Evolutionary conservation across 2,113 vertebrate genomes (phyloP).

Genomic region (Festucalex cinctus): DNA sequence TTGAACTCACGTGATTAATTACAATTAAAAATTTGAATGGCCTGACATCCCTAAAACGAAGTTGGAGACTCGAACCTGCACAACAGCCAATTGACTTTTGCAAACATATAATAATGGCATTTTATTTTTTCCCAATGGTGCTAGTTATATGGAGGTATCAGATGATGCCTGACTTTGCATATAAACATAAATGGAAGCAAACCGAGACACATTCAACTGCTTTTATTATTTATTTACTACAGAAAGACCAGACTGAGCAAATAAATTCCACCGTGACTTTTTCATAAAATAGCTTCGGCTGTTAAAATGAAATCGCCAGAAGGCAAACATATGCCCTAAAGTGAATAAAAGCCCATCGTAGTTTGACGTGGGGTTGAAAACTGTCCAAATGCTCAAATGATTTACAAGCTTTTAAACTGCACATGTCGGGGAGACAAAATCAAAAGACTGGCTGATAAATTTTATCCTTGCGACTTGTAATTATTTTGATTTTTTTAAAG

Average conservation of each 20-base stretch:
- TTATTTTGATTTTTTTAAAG: neutral
- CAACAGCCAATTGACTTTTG: too few species aligned
- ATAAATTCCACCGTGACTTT: conserved; percentile 31
- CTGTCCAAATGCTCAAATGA: neutral
- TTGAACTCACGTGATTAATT: too few species aligned
- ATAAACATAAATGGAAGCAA: neutral
- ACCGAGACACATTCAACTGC: conserved; percentile 25
- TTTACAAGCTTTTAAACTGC: neutral
- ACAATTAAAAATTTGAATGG: too few species aligned
- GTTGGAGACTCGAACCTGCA: too few species aligned
- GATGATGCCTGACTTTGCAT: too few species aligned
- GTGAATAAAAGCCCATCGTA: conserved; percentile 1
- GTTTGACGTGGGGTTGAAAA: neutral
- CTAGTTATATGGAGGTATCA: too few species aligned
- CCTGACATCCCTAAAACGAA: too few species aligned
- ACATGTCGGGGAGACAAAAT: neutral
- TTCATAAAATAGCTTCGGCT: conserved; percentile 25
- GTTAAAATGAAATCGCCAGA: conserved; percentile 33
- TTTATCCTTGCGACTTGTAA: too few species aligned
- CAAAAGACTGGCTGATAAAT: neutral
- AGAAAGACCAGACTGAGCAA: neutral
- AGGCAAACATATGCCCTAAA: conserved; percentile 25
- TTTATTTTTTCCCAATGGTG: too few species aligned
- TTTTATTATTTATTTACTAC: conserved; percentile 4
- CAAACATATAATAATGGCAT: too few species aligned